Conservation (phyloP, 2,888 invertebrate genomes). For the Venusia cambrica region DNA sequence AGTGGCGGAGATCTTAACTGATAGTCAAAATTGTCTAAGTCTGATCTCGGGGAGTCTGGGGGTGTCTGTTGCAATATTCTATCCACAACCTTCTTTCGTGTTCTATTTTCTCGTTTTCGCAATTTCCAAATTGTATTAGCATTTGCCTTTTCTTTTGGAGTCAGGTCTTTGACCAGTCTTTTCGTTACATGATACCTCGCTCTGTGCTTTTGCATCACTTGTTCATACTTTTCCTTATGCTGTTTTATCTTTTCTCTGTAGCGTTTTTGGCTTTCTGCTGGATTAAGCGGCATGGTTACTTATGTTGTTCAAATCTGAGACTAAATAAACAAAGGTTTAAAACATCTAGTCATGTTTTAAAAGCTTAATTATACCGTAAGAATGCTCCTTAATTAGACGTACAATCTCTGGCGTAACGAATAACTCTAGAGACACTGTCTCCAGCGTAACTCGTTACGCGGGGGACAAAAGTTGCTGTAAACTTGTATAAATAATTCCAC, state of each 20-base stretch:
- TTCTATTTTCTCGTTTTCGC: slow-evolving; percentile 3
- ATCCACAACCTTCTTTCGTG: background rate
- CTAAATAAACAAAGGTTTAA: too few relatives aligned
- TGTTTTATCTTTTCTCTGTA: slow-evolving; percentile 22
- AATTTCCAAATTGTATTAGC: slow-evolving; percentile 17
- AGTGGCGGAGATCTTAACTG: too few relatives aligned
- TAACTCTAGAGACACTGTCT: too few relatives aligned
- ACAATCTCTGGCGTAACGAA: too few relatives aligned
- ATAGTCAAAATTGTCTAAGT: too few relatives aligned
- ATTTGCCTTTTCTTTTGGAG: slow-evolving; percentile 17
- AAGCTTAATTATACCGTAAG: too few relatives aligned
- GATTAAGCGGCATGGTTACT: slow-evolving; percentile 9
- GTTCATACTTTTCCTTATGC: slow-evolving; percentile 18
- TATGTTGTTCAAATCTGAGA: too few relatives aligned
- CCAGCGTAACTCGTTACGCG: too few relatives aligned
- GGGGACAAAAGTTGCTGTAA: too few relatives aligned
- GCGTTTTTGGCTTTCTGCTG: slow-evolving; percentile 19
- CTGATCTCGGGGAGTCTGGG: background rate
- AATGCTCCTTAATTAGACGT: too few relatives aligned
- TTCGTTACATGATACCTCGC: slow-evolving; percentile 19
- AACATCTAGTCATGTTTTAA: too few relatives aligned
- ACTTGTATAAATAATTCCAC: too few relatives aligned
- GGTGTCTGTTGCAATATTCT: background rate
- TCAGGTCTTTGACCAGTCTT: slow-evolving; percentile 19
- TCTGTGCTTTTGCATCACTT: slow-evolving; percentile 15